Evolutionary conservation across 2,113 vertebrate species (phyloP).

Genomic region (Rhea americana): DNA sequence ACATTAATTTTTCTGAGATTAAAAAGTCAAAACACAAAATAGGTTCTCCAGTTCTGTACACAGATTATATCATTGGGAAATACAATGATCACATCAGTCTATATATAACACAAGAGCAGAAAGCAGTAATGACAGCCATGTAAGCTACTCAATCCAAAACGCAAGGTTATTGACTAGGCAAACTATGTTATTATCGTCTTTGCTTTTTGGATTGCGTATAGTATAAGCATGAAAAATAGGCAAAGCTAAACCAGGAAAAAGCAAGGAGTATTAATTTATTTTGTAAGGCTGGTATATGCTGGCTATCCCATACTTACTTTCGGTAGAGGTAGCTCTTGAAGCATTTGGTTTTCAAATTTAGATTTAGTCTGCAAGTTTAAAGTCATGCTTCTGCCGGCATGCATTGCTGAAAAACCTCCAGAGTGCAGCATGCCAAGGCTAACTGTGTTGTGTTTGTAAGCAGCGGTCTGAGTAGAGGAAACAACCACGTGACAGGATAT

Average conservation of each 20-base stretch:
- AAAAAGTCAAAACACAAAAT: not conserved
- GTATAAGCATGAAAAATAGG: constrained; percentile 53
- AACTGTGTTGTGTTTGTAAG: constrained; percentile 99
- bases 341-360: constrained; percentile 96
- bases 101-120: constrained; percentile 34
- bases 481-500: constrained; percentile 96
- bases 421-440: constrained; percentile 99
- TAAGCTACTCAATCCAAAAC: constrained; percentile 66
- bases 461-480: constrained; percentile 99
- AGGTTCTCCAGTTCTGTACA: not conserved
- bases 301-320: constrained; percentile 84
- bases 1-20: not conserved
- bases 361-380: constrained; percentile 99
- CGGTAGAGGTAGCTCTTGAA: constrained; percentile 92
- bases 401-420: constrained; percentile 96
- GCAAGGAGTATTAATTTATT: constrained; percentile 64
- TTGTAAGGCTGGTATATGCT: constrained; percentile 62
- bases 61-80: not conserved
- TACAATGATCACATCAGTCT: not conserved
- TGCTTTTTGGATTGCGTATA: constrained; percentile 32
- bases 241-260: constrained; percentile 69
- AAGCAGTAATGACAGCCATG: constrained; percentile 67
- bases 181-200: not conserved
- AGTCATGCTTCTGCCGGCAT: constrained; percentile 97
- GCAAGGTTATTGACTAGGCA: constrained; percentile 41